Evolutionary conservation across 2,113 vertebrate genomes (phyloP), one percentile per base, ranked within the genome.

Genomic region (Regulus satrapa): DNA sequence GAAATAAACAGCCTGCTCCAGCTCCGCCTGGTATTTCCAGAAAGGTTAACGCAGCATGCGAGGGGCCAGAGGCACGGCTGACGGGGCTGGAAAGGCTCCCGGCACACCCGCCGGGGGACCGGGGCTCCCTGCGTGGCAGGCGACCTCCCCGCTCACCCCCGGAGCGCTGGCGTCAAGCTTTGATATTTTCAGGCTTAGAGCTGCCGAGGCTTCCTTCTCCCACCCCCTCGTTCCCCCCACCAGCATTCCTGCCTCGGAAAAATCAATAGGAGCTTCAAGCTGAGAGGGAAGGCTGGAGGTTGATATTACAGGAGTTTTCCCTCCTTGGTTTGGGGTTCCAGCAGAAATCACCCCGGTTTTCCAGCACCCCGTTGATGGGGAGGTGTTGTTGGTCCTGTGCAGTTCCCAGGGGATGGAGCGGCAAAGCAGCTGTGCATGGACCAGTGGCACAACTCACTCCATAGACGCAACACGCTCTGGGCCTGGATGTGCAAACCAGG

Each of bases 381-480:
- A 72, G 29, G 1, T 77, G 76, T 9, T 2, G 3, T 4, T 16
- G 34, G 46, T 43, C 21, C 34, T 2, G 36, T 6, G 23, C 19
- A 5, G 2, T 11, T 36, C 25, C 34, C 4, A 16, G 16, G 40
- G 84, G 58, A 43, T 0, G 31, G 34, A 51, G 29, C 36, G 51
- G 48, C 36, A 54, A 20, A 76, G 29, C 10, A 2, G 67, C 48
- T 24, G 5, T 8, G 1, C 15, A 0, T 0, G 40, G 72, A 48
- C 3, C 0, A 0, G 18, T 48, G 84, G 51, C n/a, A 18, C 7
- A 41, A 23, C 12, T 71, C 8, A 0, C 10, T 51, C 23, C 20
- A 4, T 9, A 64, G 67, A 48, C 1, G 8, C 3, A 0, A 0
- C 55, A 17, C 12, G 0, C 5, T 0, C 8, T 8, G 11, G 79